Conservation (phyloP, 64 coral and sea anemone genomes). For the Porites lutea region DNA sequence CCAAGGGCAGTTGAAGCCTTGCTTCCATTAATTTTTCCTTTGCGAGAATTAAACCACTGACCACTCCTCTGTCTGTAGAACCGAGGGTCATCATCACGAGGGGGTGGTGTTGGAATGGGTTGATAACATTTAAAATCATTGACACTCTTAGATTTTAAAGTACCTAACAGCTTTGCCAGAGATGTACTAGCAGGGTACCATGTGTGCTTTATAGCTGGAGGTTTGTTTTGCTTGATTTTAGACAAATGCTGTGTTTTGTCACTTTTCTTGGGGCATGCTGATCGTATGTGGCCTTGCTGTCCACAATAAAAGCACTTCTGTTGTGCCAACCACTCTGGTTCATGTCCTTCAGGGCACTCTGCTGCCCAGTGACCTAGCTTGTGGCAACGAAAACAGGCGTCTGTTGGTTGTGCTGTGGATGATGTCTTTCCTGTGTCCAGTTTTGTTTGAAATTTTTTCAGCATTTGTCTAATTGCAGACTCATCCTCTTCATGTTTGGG, state of each 20-base stretch:
- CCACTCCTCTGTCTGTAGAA: slow-evolving; percentile 25
- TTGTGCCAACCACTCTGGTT: slow-evolving; percentile 17
- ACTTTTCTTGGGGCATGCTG: slow-evolving; percentile 21
- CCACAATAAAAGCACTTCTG: slow-evolving; percentile 49
- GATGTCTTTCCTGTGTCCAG: not conserved
- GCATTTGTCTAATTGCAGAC: slow-evolving; percentile 32
- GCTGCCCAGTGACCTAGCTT: slow-evolving; percentile 44
- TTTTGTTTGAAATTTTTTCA: not conserved
- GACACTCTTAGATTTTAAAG: not conserved
- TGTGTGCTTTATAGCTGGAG: slow-evolving; percentile 8
- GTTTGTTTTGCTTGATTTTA: slow-evolving; percentile 31
- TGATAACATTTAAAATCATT: slow-evolving; percentile 34
- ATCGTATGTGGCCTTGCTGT: slow-evolving; percentile 14
- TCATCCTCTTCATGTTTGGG: slow-evolving; percentile 26
- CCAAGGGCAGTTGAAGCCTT: slow-evolving; percentile 50
- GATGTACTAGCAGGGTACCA: slow-evolving; percentile 14
- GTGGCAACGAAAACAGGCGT: slow-evolving; percentile 20
- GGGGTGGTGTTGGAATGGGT: not conserved
- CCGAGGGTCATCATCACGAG: slow-evolving; percentile 5
- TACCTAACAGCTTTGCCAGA: slow-evolving; percentile 18
- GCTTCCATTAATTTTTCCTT: slow-evolving; percentile 51
- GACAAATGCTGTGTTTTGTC: too few relatives aligned
- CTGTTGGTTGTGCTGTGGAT: not conserved
- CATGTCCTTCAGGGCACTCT: not conserved
- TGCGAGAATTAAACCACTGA: slow-evolving; percentile 26